A percentile compares a stretch with the other conserved stretches of the same genome.
These are phyloP conservation scores for Rhingia rostrata DNA, from an alignment of 2,888 invertebrate species.

Conservation along the genomic window DNA sequence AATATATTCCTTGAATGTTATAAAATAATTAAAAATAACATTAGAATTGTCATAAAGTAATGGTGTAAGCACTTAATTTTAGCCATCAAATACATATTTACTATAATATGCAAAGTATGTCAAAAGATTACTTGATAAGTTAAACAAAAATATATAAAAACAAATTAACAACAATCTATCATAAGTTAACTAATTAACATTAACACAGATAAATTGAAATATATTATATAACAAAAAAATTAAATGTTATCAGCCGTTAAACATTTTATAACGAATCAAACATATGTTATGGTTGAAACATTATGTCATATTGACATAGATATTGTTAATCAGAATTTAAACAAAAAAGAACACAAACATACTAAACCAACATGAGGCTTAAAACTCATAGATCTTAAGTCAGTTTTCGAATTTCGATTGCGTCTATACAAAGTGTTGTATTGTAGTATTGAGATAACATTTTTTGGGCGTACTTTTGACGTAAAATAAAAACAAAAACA, in stretches of 20 bases:
- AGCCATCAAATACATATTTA: slow-evolving; percentile 36
- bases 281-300: slow-evolving; percentile 73
- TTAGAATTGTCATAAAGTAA: too few species aligned
- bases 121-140: slow-evolving; percentile 56
- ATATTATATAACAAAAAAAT: slow-evolving; percentile 44
- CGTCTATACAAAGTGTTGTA: slow-evolving; percentile 73
- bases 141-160: slow-evolving; percentile 37
- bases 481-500: slow-evolving; percentile 41
- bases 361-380: slow-evolving; percentile 62
- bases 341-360: slow-evolving; percentile 41
- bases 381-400: slow-evolving; percentile 64
- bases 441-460: slow-evolving; percentile 71
- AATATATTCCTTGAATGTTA: too few species aligned
- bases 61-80: not conserved
- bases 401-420: slow-evolving; percentile 72
- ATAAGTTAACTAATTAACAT: slow-evolving; percentile 67
- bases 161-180: slow-evolving; percentile 54
- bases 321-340: slow-evolving; percentile 64
- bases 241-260: slow-evolving; percentile 73
- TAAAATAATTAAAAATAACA: too few species aligned
- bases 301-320: slow-evolving; percentile 75
- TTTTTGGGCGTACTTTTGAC: slow-evolving; percentile 73
- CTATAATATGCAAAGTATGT: slow-evolving; percentile 55
- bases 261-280: slow-evolving; percentile 74
- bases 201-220: slow-evolving; percentile 40